Base-by-base conservation (phyloP, 1,140 invertebrate genomes). In the Leptinotarsa lineolata region DNA sequence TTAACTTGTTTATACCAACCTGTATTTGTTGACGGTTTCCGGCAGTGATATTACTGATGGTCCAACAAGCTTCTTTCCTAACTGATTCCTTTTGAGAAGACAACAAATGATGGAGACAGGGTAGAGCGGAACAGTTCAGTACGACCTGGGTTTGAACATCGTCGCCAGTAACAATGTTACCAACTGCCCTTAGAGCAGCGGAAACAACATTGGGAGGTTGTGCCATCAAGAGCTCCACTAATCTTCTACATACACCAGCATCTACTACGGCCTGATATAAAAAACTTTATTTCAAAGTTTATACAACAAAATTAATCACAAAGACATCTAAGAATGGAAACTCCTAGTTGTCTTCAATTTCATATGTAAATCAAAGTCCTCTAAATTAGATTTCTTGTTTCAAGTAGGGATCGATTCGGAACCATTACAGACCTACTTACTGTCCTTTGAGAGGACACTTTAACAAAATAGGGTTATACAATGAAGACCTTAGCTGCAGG, bases 91-190 rank as follows among this genome's bases (percentile, higher is more conserved):
- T 94, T 48, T 88, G 82, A 11, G 92, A 92, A 61, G 88, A 89
- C 61, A 99, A 87, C 39, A 99, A 86, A 82, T 94, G 91, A 70
- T 93, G 88, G 60, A 99, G 87, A 84, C 92, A 96, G 0, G 93
- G 92, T 73, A 99, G 86, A 45, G 95, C 97, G 72, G 91, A 92
- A 85, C 95, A 97, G 86, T 97, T 96, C 4, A 98, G 86, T 70
- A 97, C 91, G 21, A 97, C 92, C 88, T 99, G 97, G 45, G 97
- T 99, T 88, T 99, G 97, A 58, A 93, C 88, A 86, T 99, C 97
- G 87, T 99, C 96, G 11, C 97, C 97, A 2, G 97, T 99, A 4
- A 99, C 97, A 80, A 99, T 98, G 84, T 99, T 99, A 24, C 97
- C 97, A 13, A 99, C 96, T 30, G 97, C 97, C 76, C 97, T 87